Percentiles rank a stretch among this genome's conserved stretches.
Conservation (phyloP, 2,113 vertebrate genomes). For the Riparia riparia region DNA sequence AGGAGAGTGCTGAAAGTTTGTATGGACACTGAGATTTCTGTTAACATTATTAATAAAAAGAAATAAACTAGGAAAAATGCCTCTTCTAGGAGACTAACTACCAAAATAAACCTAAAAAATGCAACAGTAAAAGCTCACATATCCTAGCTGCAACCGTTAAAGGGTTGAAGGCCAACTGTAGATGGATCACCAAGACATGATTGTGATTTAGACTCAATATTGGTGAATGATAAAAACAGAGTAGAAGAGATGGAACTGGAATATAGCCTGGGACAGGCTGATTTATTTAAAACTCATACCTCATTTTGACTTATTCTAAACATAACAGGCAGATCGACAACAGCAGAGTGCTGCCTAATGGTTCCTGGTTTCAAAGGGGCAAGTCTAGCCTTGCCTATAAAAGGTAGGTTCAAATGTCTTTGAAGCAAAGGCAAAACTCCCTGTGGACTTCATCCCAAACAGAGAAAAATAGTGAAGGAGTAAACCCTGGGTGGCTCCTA, state of each 20-base stretch:
- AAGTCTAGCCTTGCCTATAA: not conserved
- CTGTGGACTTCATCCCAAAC: not conserved
- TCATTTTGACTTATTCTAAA: slow-evolving; percentile 14
- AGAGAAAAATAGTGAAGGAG: not conserved
- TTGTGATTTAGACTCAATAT: not conserved
- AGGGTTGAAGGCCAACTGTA: not conserved
- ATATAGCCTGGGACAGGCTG: not conserved
- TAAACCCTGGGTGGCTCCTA: not conserved
- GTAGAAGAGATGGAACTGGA: not conserved
- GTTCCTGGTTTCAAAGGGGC: slow-evolving; percentile 19
- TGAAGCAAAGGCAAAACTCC: not conserved
- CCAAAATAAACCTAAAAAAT: not conserved
- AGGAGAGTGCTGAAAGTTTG: not conserved
- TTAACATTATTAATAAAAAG: not conserved
- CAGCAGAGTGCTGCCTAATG: not conserved
- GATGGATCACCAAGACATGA: not conserved
- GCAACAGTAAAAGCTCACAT: not conserved
- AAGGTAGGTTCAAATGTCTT: not conserved
- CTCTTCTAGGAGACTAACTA: not conserved
- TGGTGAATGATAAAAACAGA: not conserved
- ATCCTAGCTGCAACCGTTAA: not conserved
- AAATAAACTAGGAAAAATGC: not conserved
- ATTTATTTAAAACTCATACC: not conserved
- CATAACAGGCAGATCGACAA: not conserved
- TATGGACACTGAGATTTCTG: not conserved